Conservation (phyloP, 2,797 vertebrate species). For the Coregonus suidteri region DNA sequence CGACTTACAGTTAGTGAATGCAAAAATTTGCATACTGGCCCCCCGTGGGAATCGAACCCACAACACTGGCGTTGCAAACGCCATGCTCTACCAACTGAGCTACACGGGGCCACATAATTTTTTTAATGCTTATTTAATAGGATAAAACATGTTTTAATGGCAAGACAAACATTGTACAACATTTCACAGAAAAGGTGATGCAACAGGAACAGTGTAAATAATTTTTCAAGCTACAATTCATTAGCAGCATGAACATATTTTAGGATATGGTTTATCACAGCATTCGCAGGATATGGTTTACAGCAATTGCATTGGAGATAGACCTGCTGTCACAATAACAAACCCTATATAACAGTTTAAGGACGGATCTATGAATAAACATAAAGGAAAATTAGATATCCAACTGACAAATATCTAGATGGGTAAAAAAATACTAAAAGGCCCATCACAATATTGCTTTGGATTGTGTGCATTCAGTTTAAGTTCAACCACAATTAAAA, state of each 20-base stretch:
- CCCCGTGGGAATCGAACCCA: no score
- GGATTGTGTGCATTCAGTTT: neutral
- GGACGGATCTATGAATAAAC: neutral
- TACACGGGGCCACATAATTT: no score
- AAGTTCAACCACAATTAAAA: neutral
- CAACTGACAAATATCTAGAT: neutral
- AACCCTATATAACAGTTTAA: neutral
- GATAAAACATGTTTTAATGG: no score
- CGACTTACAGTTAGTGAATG: no score
- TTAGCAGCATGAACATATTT: neutral
- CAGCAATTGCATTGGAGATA: neutral
- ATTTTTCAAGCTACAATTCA: neutral
- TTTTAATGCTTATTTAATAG: no score
- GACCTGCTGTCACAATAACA: neutral
- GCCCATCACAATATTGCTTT: neutral
- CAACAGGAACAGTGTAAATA: neutral
- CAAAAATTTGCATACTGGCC: no score
- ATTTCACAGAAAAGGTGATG: neutral
- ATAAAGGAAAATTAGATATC: neutral
- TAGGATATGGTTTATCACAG: neutral
- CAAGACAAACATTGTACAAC: slow-evolving; percentile 1
- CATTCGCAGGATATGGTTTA: neutral
- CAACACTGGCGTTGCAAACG: no score
- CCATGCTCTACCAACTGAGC: no score
- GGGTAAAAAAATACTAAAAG: neutral